Percentiles rank a stretch among this genome's conserved stretches.
Conservation (phyloP, 2,888 invertebrate species). For the Orthosia cruda region DNA sequence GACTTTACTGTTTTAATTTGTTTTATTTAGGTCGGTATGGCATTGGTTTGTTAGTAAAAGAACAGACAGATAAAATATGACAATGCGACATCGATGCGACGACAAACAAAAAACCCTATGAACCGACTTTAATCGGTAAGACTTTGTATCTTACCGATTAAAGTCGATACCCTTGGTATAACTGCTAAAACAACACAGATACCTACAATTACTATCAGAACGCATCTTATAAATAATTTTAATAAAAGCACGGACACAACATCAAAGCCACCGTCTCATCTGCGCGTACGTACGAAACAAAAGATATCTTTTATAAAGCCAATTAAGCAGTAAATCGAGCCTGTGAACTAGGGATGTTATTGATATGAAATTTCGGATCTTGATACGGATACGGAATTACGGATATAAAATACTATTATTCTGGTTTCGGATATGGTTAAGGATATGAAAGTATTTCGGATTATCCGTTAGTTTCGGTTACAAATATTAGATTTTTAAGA, state of each 20-base stretch:
- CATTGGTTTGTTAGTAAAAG: constrained; percentile 4
- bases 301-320: background rate
- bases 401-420: too few relatives aligned
- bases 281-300: constrained; percentile 15
- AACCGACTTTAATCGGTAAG: too few relatives aligned
- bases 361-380: too few relatives aligned
- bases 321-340: constrained; percentile 43
- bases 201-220: background rate
- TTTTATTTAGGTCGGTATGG: constrained; percentile 16
- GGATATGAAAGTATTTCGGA: too few relatives aligned
- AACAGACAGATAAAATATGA: too few relatives aligned
- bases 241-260: background rate
- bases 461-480: too few relatives aligned
- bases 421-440: too few relatives aligned
- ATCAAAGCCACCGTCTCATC: constrained; percentile 24
- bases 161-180: background rate
- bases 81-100: too few relatives aligned
- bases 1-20: constrained; percentile 30
- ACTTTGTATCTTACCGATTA: background rate
- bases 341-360: background rate
- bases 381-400: too few relatives aligned
- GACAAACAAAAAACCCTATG: background rate
- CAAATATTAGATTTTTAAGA: too few relatives aligned
- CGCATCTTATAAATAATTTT: background rate
- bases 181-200: background rate